Conservation (phyloP, 2,888 invertebrate genomes). For the Eupithecia exiguata region DNA sequence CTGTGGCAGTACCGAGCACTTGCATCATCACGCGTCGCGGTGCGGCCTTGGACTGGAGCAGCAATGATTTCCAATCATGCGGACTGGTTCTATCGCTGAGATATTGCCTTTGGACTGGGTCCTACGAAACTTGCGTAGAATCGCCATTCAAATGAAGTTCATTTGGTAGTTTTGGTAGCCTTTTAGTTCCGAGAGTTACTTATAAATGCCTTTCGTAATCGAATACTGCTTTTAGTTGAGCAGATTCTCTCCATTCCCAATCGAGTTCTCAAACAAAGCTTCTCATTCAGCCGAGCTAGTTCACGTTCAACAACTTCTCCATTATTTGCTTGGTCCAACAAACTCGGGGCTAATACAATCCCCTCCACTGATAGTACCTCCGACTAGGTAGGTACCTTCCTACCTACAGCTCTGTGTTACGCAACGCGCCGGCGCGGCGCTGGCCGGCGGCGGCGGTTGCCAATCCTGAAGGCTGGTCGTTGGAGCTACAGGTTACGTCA, state of each 20-base stretch:
- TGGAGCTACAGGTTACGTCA: conserved; percentile 28
- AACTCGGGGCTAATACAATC: conserved; percentile 10
- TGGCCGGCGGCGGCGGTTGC: neutral
- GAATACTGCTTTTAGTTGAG: neutral
- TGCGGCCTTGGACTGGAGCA: conserved; percentile 19
- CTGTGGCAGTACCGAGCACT: conserved; percentile 16
- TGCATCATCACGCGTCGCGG: conserved; percentile 20
- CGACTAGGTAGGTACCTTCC: neutral
- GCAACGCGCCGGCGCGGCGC: neutral
- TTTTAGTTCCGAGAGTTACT: neutral
- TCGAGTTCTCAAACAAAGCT: conserved; percentile 4
- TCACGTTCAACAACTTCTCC: conserved; percentile 11
- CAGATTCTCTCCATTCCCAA: neutral
- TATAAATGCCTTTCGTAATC: neutral
- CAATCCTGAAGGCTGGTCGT: conserved; percentile 22
- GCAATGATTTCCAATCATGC: conserved; percentile 18
- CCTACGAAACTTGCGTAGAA: neutral
- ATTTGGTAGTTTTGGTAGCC: neutral
- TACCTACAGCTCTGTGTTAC: neutral
- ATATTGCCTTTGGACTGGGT: conserved; percentile 12
- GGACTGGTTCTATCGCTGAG: conserved; percentile 14
- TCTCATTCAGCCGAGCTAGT: conserved; percentile 4
- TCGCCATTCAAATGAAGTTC: neutral
- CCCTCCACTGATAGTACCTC: neutral
- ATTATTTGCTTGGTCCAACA: conserved; percentile 11